Conservation (phyloP, 2,113 vertebrate genomes). For the Sus scrofa region T2T-Sscrofa CM000826.6:79442501-79443000, state of each 20-base stretch:
- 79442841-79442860: not conserved
- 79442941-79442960: no score
- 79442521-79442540: not conserved
- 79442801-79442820: not conserved
- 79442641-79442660: not conserved
- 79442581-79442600: not conserved
- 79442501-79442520: not conserved
- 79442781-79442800: not conserved
- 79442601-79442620: not conserved
- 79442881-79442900: constrained; percentile 52
- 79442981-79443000: no score
- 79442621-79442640: not conserved
- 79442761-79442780: not conserved
- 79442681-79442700: not conserved
- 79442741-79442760: not conserved
- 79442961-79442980: no score
- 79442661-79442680: not conserved
- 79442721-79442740: not conserved
- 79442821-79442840: not conserved
- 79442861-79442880: constrained; percentile 55
- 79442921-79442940: no score
- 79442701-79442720: not conserved
- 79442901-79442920: constrained; percentile 12
- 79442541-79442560: not conserved
- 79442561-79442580: not conserved